Evolutionary conservation across 2,888 invertebrate genomes (phyloP).

Genomic region (Coleophora flavipennella): DNA sequence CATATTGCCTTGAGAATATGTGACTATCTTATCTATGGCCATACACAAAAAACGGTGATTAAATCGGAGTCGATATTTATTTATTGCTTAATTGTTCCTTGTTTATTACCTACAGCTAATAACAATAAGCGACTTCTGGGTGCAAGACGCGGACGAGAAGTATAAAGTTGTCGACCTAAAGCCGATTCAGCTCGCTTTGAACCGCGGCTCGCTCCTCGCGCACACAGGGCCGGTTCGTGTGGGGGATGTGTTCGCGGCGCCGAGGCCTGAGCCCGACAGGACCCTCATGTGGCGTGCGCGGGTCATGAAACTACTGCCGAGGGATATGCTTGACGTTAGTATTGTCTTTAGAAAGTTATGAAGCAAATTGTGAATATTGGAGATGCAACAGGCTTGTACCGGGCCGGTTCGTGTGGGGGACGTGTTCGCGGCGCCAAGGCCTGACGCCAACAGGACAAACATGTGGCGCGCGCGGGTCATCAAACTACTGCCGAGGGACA

Average conservation of each 20-base stretch:
- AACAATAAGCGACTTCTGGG: slow-evolving; percentile 80
- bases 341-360: no score
- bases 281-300: slow-evolving; percentile 66
- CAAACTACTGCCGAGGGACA: slow-evolving; percentile 36
- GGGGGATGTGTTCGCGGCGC: slow-evolving; percentile 17
- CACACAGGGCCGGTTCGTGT: no score
- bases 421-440: slow-evolving; percentile 30
- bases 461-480: slow-evolving; percentile 71
- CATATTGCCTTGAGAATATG: no score
- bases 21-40: no score
- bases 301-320: slow-evolving; percentile 44
- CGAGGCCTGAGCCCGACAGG: slow-evolving; percentile 39
- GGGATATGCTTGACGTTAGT: slow-evolving; percentile 45
- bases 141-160: slow-evolving; percentile 67
- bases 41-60: no score
- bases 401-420: no score
- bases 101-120: slow-evolving; percentile 55
- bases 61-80: no score
- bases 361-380: no score
- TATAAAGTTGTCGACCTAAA: slow-evolving; percentile 43
- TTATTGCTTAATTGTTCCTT: no score
- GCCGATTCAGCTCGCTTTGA: slow-evolving; percentile 22
- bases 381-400: no score
- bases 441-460: slow-evolving; percentile 30
- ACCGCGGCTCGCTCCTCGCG: slow-evolving; percentile 29